Evolutionary conservation across 1,140 invertebrate genomes (phyloP), one percentile per base, ranked within the genome.

Genomic region (Colletes latitarsis): DNA sequence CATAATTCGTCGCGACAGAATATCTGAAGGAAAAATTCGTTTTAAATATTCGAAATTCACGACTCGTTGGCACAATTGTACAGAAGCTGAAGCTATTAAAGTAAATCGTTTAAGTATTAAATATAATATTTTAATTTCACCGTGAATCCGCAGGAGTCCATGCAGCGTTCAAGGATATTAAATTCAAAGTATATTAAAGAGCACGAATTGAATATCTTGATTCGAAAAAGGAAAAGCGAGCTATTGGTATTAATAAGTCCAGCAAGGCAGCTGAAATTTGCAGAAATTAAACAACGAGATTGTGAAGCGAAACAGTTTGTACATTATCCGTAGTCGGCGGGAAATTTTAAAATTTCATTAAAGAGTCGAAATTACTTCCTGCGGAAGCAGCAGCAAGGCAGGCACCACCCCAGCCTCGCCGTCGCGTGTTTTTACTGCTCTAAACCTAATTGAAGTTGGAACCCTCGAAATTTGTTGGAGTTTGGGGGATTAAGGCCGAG

Each of bases 311-410:
- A 85, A 82, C 83, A 66, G 67, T 87, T 87, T 86, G 76, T 82
- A 63, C 69, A 78, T 86, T 81, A 81, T 71, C 72, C 55, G 9
- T 62, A 75, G 64, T 81, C 55, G 58, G 70, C 68, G 60, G 82
- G 70, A 88, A 89, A 89, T 89, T 89, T 82, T 77, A 86, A 89
- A 88, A 89, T 88, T 89, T 84, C 76, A 89, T 89, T 89, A 89
- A 85, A 85, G 67, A 57, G 71, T 79, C 88, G 79, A 88, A 88
- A 88, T 89, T 87, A 83, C 84, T 89, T 89, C 82, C 85, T 68
- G 78, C 57, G 78, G 81, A 89, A 89, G 64, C 64, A 66, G 52
- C 17, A 21, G 49, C 19, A 73, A 67, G 69, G 66, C n/a, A 52
- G 60, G 21, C 55, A 62, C 53, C 67, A 60, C 70, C 71, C 77